These are phyloP conservation scores for Agonopterix arenella DNA, from an alignment of 2,888 invertebrate species.

Conservation along the genomic window DNA sequence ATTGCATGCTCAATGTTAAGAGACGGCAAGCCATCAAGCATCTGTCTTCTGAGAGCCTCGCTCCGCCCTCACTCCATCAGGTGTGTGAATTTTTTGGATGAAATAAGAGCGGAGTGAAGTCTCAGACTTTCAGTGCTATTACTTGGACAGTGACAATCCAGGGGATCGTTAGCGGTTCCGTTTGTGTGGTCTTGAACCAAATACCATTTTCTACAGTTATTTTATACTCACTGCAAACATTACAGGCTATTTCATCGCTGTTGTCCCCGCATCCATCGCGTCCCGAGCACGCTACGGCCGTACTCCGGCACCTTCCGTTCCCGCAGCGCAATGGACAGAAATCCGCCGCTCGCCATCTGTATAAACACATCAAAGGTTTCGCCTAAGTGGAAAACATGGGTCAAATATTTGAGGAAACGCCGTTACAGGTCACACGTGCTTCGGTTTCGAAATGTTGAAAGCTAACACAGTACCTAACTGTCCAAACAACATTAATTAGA, in stretches of 20 bases:
- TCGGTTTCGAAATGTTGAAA: slow-evolving; percentile 25
- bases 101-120: no score
- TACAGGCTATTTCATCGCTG: slow-evolving; percentile 90
- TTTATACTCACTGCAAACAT: slow-evolving; percentile 86
- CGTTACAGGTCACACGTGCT: slow-evolving; percentile 22
- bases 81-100: no score
- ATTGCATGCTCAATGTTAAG: no score
- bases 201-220: neutral
- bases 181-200: no score
- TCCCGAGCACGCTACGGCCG: slow-evolving; percentile 93
- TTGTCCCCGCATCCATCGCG: slow-evolving; percentile 95
- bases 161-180: no score
- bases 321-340: slow-evolving; percentile 90
- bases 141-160: no score
- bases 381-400: slow-evolving; percentile 14
- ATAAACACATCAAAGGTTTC: slow-evolving; percentile 3
- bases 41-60: no score
- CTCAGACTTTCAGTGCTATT: no score
- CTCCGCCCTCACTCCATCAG: no score
- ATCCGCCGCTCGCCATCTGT: slow-evolving; percentile 71
- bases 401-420: slow-evolving; percentile 45
- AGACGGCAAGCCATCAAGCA: no score
- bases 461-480: no score
- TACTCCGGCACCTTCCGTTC: slow-evolving; percentile 92
- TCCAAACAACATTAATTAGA: no score